Percentiles rank a stretch among this genome's conserved stretches.
Evolutionary conservation across 2,797 vertebrate species (phyloP).

Genomic region (Glossophaga mutica): DNA sequence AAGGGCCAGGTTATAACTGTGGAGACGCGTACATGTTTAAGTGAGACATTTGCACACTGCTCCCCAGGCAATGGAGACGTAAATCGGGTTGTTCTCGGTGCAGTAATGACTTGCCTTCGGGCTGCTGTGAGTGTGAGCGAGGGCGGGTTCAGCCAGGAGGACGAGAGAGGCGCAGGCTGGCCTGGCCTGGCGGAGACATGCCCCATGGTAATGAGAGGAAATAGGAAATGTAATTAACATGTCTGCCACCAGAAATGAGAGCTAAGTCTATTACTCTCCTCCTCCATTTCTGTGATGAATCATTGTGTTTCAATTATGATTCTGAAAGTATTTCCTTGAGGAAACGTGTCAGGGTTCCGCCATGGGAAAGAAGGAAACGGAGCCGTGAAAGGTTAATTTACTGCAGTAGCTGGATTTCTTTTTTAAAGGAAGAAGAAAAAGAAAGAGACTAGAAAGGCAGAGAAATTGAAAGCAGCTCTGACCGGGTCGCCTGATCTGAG

Average conservation of each 20-base stretch:
- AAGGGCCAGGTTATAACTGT: background rate
- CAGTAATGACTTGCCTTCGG: background rate
- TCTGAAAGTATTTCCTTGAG: conserved; percentile 71
- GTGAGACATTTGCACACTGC: background rate
- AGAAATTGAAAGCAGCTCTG: background rate
- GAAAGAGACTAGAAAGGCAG: background rate
- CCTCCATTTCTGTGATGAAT: conserved; percentile 55
- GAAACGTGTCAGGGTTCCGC: conserved; percentile 62
- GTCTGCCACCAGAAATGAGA: conserved; percentile 66
- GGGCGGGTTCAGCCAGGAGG: background rate
- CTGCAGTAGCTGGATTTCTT: background rate
- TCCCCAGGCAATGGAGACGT: background rate
- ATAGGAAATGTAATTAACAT: conserved; percentile 71
- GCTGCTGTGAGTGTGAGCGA: background rate
- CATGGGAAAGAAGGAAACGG: conserved; percentile 50
- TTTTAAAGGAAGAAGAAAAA: background rate
- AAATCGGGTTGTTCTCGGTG: background rate
- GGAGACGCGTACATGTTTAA: background rate
- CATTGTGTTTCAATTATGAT: conserved; percentile 66
- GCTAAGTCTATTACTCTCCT: conserved; percentile 53
- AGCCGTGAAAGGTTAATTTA: conserved; percentile 65
- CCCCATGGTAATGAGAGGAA: conserved; percentile 57
- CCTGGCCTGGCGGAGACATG: background rate
- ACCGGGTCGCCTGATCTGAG: background rate
- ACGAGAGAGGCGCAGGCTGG: background rate